Evolutionary conservation across 2,888 invertebrate genomes (phyloP), one percentile per base, ranked within the genome.

Genomic region (Amblyteles armatorius): DNA sequence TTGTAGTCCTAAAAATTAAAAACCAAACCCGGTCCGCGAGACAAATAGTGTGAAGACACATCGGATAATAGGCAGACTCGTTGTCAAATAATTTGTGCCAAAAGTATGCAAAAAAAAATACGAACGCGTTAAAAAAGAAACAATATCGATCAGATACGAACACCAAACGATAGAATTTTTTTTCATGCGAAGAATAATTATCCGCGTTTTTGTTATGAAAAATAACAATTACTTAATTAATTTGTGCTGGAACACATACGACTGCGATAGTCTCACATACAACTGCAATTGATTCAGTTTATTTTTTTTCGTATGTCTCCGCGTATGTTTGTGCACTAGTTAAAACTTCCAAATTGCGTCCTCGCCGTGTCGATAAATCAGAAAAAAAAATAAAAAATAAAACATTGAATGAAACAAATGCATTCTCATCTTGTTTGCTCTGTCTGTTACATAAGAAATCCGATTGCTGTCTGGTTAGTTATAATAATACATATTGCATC

Each of bases 401-500:
- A 67, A 57, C 22, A 60, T 1, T 65, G 13, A 52, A 52, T 44
- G 13, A 76, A 74, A 11, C 63, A 44, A 65, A 79, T 50, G 36
- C 63, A 65, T 73, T 79, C 33, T 69, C 65, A 48, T 65, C 63
- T 55, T 50, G 44, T 82, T 71, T 76, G 40, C 71, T 76, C 65
- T 71, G 79, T 79, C 81, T 81, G 72, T 85, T 85, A 36, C 50
- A 82, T 65, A 48, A 77, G 40, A 69, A 79, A 76, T 79, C 71
- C 82, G 81, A 82, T 84, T 79, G 79, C 74, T 79, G 82, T 74
- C 82, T 72, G 44, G 76, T 72, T 76, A 82, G 74, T 57, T 67
- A 65, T 79, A 74, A 80, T 65, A 57, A 68, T 63, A 48, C 50
- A 67, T 84, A 89, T 86, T 86, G 87, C 88, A 88, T 87, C 87